Conservation (phyloP, 2,113 vertebrate species). For the Tretioscincus oriximinensis region DNA sequence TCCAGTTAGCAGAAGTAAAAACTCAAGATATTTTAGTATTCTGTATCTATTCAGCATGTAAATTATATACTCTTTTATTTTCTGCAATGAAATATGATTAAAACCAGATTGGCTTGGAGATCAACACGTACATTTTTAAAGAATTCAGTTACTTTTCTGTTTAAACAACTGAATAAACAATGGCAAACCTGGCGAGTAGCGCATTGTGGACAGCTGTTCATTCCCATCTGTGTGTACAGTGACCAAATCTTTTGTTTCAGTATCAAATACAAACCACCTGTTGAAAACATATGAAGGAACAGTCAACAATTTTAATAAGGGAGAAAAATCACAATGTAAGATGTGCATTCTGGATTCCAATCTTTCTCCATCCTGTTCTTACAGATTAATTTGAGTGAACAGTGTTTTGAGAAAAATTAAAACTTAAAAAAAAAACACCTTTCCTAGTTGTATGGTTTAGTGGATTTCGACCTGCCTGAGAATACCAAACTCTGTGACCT, state of each 20-base stretch:
- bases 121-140: not conserved
- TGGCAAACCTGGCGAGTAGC: slow-evolving; percentile 88
- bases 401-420: too few relatives aligned
- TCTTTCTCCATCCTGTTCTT: not conserved
- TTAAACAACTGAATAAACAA: not conserved
- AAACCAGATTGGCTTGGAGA: not conserved
- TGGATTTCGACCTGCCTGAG: too few relatives aligned
- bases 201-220: slow-evolving; percentile 94
- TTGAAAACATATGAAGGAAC: slow-evolving; percentile 51
- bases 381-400: too few relatives aligned
- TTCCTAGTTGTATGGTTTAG: too few relatives aligned
- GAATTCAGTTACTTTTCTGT: not conserved
- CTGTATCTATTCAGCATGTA: not conserved
- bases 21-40: too few relatives aligned
- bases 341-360: not conserved
- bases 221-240: slow-evolving; percentile 97
- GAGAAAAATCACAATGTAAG: slow-evolving; percentile 1
- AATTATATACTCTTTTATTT: not conserved
- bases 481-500: too few relatives aligned
- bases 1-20: not conserved
- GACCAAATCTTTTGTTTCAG: slow-evolving; percentile 94
- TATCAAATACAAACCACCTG: slow-evolving; percentile 98
- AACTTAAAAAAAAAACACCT: too few relatives aligned
- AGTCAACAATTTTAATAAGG: slow-evolving; percentile 26
- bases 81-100: not conserved